Conservation (phyloP, 2,888 invertebrate genomes). For the Limnephilus auricula region DNA sequence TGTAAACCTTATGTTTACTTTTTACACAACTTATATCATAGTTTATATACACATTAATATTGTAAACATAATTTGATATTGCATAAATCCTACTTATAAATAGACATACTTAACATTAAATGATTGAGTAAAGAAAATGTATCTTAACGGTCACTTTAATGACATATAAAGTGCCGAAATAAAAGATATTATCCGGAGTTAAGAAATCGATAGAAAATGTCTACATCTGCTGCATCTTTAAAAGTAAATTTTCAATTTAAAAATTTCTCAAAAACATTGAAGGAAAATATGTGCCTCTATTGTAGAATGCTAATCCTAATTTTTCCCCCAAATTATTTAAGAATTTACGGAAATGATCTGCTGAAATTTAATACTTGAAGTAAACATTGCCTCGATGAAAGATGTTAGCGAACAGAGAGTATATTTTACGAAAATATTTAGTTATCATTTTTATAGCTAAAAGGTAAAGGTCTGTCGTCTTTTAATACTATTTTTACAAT, state of each 20-base stretch:
- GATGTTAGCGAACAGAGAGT: background rate
- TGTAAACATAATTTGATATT: constrained; percentile 19
- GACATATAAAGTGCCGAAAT: constrained; percentile 28
- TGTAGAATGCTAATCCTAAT: background rate
- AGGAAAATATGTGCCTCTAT: background rate
- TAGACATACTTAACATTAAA: background rate
- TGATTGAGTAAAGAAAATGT: background rate
- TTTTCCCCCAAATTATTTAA: background rate
- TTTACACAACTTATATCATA: constrained; percentile 36
- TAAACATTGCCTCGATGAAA: background rate
- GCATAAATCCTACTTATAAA: constrained; percentile 22
- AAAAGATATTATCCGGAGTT: background rate
- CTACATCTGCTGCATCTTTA: constrained; percentile 16
- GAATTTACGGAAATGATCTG: background rate
- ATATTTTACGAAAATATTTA: background rate
- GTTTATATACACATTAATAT: constrained; percentile 27
- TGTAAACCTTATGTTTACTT: constrained; percentile 6
- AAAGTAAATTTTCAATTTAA: constrained; percentile 42
- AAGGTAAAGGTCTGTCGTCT: background rate
- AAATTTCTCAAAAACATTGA: constrained; percentile 41
- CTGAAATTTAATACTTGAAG: background rate
- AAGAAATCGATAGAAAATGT: background rate
- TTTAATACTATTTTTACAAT: background rate
- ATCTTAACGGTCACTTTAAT: constrained; percentile 30
- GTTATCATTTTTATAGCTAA: background rate